These are phyloP conservation scores for Scolopax mira DNA, from an alignment of 2,113 vertebrate genomes.

Conservation along the genomic window DNA sequence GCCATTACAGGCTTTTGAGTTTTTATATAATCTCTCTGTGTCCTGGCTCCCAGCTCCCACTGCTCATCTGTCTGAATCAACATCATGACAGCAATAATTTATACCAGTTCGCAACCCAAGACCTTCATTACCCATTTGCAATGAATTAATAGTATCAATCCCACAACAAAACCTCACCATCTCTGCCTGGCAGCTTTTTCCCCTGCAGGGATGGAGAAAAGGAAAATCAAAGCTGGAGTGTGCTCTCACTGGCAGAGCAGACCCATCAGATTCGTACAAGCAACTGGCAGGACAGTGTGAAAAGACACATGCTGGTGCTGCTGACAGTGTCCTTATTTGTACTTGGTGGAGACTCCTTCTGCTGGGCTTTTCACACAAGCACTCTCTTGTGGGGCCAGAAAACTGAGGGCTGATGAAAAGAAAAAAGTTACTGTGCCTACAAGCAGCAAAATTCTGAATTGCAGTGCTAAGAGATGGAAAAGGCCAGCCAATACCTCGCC, in stretches of 20 bases:
- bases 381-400: slow-evolving; percentile 18
- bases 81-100: not conserved
- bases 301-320: slow-evolving; percentile 12
- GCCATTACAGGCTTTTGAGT: not conserved
- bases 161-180: not conserved
- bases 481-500: fast-evolving
- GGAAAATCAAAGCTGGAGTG: not conserved
- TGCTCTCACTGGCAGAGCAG: not conserved
- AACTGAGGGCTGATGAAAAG: not conserved
- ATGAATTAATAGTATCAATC: not conserved
- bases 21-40: not conserved
- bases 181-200: not conserved
- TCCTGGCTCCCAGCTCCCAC: not conserved
- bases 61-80: not conserved
- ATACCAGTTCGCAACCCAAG: not conserved
- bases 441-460: not conserved
- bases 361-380: not conserved
- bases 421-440: not conserved
- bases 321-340: slow-evolving; percentile 26
- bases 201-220: not conserved
- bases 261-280: not conserved
- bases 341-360: not conserved
- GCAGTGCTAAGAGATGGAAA: not conserved
- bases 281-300: not conserved
- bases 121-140: not conserved